A percentile compares a stretch with the other conserved stretches of the same genome.
phyloP scores from a whole-genome alignment of 2,888 invertebrate genomes.

The Standfussiana lucernea region DNA sequence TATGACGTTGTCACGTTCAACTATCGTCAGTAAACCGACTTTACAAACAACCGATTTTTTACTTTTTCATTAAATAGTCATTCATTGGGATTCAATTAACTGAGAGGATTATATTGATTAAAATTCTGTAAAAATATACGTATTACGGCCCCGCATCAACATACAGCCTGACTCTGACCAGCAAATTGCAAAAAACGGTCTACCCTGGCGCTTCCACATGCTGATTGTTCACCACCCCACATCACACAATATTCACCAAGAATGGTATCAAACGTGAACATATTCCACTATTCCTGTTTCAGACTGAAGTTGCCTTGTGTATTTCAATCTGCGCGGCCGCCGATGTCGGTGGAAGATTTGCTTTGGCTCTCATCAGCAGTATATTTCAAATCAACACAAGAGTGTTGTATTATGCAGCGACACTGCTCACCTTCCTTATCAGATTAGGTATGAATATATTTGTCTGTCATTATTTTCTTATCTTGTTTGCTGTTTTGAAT shows the following conservation, averaged over 20 bases:
- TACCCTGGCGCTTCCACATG: background rate
- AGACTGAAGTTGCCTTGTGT: conserved; percentile 84
- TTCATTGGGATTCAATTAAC: no score
- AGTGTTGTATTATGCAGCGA: conserved; percentile 80
- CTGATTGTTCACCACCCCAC: background rate
- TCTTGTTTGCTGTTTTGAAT: conserved; percentile 22
- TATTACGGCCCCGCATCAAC: no score
- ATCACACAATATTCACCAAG: background rate
- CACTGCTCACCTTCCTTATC: conserved; percentile 79
- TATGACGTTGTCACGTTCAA: no score
- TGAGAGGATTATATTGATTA: no score
- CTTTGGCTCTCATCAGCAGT: conserved; percentile 81
- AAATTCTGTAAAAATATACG: no score
- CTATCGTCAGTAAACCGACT: no score
- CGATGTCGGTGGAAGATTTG: conserved; percentile 84
- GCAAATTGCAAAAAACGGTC: no score
- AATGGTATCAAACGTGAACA: background rate
- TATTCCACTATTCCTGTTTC: conserved; percentile 62
- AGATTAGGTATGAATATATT: conserved; percentile 75
- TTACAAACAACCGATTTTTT: no score
- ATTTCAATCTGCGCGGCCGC: conserved; percentile 86
- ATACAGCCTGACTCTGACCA: no score
- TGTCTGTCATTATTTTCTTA: conserved; percentile 23
- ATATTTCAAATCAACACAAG: conserved; percentile 81
- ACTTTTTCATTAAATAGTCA: no score